Evolutionary conservation across 92 coral and sea anemone genomes (phyloP).

Genomic region (Nematostella vectensis): DNA sequence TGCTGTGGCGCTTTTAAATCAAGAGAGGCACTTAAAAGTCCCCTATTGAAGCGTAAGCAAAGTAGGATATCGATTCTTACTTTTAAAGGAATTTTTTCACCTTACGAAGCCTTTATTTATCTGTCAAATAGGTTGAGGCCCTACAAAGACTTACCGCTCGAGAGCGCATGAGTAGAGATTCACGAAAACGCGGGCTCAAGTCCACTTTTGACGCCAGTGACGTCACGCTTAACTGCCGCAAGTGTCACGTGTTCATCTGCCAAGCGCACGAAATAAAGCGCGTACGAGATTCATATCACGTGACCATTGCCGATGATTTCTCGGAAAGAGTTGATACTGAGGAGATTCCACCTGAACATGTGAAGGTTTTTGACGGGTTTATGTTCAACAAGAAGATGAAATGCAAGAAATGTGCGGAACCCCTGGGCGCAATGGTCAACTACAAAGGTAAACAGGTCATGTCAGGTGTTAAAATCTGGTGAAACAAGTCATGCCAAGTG

Average conservation of each 20-base stretch:
- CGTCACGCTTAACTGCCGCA: slow-evolving; percentile 61
- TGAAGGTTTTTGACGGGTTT: slow-evolving; percentile 42
- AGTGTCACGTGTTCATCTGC: slow-evolving; percentile 62
- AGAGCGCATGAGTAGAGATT: slow-evolving; percentile 33
- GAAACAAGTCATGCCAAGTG: too few species aligned
- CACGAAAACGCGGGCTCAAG: slow-evolving; percentile 14
- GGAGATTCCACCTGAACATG: slow-evolving; percentile 11
- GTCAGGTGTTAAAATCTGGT: too few species aligned
- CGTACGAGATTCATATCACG: slow-evolving; percentile 31
- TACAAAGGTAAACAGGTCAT: slow-evolving; percentile 16
- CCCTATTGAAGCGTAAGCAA: too few species aligned
- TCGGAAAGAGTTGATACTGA: slow-evolving; percentile 8
- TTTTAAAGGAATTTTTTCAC: too few species aligned
- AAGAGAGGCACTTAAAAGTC: too few species aligned
- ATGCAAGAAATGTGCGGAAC: slow-evolving; percentile 59
- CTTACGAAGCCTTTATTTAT: too few species aligned
- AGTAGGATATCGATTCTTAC: too few species aligned
- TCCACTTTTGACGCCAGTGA: slow-evolving; percentile 30
- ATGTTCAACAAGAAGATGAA: slow-evolving; percentile 42
- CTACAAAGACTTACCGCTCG: slow-evolving; percentile 31
- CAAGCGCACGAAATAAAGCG: slow-evolving; percentile 75
- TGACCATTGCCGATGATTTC: slow-evolving; percentile 47
- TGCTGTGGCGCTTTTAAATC: too few species aligned
- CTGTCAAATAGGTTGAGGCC: slow-evolving; percentile 37
- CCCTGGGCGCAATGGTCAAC: slow-evolving; percentile 72